phyloP scores from a whole-genome alignment of 2,113 vertebrate species.

The Gallinago undulata region DNA sequence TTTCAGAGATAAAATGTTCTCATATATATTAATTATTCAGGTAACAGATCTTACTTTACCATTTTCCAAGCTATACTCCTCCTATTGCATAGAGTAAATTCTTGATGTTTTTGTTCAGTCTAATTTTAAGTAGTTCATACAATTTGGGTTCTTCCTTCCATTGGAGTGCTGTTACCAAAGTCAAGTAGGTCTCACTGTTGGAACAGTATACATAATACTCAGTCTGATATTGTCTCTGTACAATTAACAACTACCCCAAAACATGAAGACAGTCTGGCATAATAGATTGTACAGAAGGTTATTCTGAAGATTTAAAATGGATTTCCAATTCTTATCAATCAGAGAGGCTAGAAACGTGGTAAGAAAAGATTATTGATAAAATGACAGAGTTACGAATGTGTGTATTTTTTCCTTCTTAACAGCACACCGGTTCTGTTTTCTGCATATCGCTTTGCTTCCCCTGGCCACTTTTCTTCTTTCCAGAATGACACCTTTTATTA shows the following conservation, averaged over 20 bases:
- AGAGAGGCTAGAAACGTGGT: background rate
- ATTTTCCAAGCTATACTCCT: background rate
- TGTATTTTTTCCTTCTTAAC: background rate
- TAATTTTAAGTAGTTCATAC: background rate
- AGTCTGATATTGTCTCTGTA: background rate
- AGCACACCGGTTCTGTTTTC: background rate
- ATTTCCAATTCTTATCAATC: background rate
- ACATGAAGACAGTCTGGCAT: background rate
- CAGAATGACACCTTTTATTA: background rate
- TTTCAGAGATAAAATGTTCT: background rate
- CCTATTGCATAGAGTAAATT: background rate
- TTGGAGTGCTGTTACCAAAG: background rate
- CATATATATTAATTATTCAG: background rate
- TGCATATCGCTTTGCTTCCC: background rate
- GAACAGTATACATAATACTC: background rate
- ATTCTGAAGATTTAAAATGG: background rate
- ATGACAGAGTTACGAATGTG: background rate
- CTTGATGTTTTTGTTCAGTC: background rate
- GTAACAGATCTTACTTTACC: background rate
- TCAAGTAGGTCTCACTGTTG: background rate
- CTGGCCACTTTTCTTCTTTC: background rate
- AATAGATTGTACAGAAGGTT: background rate
- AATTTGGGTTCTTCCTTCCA: background rate
- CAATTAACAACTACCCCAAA: background rate
- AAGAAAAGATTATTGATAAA: background rate